Evolutionary conservation across 2,888 invertebrate species (phyloP).

Genomic region (Cryptocephalus primarius): DNA sequence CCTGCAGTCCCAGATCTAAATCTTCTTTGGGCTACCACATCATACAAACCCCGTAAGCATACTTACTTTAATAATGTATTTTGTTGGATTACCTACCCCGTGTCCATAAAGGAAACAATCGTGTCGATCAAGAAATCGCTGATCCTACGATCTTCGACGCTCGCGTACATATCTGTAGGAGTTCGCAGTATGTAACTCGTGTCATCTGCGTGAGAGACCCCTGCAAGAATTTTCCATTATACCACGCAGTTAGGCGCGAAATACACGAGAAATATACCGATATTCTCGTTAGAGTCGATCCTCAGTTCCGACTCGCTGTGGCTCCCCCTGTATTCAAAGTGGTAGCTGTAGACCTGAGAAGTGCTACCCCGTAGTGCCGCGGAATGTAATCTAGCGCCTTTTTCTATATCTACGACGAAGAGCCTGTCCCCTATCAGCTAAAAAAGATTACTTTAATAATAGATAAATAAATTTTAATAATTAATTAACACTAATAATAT

Average conservation of each 20-base stretch:
- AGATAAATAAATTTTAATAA: too few relatives aligned
- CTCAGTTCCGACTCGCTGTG: conserved; percentile 43
- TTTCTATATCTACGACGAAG: conserved; percentile 49
- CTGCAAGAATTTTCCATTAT: conserved; percentile 28
- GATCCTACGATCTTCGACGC: conserved; percentile 38
- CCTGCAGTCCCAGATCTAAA: too few relatives aligned
- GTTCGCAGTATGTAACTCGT: conserved; percentile 40
- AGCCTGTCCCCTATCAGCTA: conserved; percentile 51
- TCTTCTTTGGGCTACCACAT: too few relatives aligned
- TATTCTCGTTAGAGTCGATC: conserved; percentile 1
- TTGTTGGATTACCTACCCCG: conserved; percentile 42
- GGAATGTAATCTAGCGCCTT: conserved; percentile 49
- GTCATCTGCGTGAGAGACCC: conserved; percentile 55
- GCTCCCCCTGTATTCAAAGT: conserved; percentile 50
- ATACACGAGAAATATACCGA: not conserved
- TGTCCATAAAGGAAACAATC: conserved; percentile 44
- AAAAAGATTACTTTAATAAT: conserved; percentile 1
- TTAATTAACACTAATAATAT: too few relatives aligned
- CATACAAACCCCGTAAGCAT: too few relatives aligned
- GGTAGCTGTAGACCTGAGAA: conserved; percentile 53
- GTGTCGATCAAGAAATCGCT: conserved; percentile 41
- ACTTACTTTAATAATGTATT: too few relatives aligned
- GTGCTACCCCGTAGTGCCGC: conserved; percentile 30
- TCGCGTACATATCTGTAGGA: conserved; percentile 28
- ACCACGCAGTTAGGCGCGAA: not conserved